Base-by-base conservation (phyloP, 2,113 vertebrate genomes). In the Callospermophilus lateralis region DNA sequence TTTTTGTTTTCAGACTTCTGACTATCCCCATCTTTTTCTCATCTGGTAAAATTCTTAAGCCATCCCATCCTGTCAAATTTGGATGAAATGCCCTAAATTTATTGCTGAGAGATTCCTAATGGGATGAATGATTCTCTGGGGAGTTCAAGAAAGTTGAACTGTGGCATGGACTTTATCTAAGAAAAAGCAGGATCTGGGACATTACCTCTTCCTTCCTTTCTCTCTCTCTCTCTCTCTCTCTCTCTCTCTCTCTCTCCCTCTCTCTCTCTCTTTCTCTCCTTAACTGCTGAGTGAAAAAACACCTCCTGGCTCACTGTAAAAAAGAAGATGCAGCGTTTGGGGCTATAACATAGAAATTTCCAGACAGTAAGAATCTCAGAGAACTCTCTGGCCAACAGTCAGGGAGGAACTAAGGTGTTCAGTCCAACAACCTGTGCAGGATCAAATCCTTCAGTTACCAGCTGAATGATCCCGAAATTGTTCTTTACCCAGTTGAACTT, bases 361-460 rank as follows among this genome's bases (percentile, higher is more conserved):
- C 8, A 45, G 10, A 61, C 72, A 39, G 13, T 11, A 9, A 32
- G 37, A 37, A 39, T 55, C 28, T 72, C 61, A 77, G 45, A n/a
- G 13, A 24, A 83, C 53, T 1, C n/a, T n/a, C 20, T 63, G 19
- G 8, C 32, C 48, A 34, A 30, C 1, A 83, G 13, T 1, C 19
- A 48, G 26, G 24, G 24, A 84, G 32, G 13, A 30, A 8, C 34
- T n/a, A 51, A 84, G 16, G 28, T 28, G 32, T n/a, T 90, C 13
- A 28, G 0, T 30, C 11, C 1, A 80, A 8, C 7, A 34, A 20
- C 6, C 32, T 26, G 3, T 13, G 32, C 67, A 20, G 20, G n/a
- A 37, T 6, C 8, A 0, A 6, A 34, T 80, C 2, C 8, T 80
- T 8, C 1, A 1, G 74, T 0, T 12, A 6, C 1, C 20, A 74